Evolutionary conservation across 2,113 vertebrate genomes (phyloP).

Genomic region (Carassius auratus): DNA sequence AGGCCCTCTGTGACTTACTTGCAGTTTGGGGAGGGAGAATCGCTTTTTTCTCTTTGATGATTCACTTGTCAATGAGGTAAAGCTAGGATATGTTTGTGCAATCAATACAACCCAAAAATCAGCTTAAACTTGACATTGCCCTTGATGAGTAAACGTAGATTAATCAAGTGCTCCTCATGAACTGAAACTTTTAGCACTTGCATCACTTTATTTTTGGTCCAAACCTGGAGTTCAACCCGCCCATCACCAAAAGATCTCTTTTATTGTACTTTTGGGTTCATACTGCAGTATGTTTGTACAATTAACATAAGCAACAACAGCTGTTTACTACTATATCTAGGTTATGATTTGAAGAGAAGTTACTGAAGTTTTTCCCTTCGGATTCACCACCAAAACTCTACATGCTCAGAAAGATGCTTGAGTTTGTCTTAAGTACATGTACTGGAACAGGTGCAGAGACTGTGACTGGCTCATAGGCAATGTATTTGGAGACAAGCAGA

Average conservation of each 20-base stretch:
- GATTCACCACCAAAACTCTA: not conserved
- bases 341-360: not conserved
- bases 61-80: slow-evolving; percentile 16
- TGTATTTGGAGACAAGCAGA: too few relatives aligned
- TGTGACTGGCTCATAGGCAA: not conserved
- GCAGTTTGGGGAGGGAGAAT: slow-evolving; percentile 30
- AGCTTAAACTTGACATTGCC: not conserved
- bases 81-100: slow-evolving; percentile 9
- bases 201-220: not conserved
- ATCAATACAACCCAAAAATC: not conserved
- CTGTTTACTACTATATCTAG: not conserved
- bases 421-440: not conserved
- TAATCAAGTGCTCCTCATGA: not conserved
- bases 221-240: not conserved
- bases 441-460: not conserved
- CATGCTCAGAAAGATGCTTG: too few relatives aligned
- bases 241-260: not conserved
- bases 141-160: not conserved
- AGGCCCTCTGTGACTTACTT: slow-evolving; percentile 68
- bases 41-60: slow-evolving; percentile 31
- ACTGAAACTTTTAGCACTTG: not conserved
- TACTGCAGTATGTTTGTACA: not conserved
- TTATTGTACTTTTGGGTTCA: not conserved
- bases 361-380: not conserved
- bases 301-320: not conserved